phyloP scores from a whole-genome alignment of 2,888 invertebrate genomes.

The Cepaea hortensis region DNA sequence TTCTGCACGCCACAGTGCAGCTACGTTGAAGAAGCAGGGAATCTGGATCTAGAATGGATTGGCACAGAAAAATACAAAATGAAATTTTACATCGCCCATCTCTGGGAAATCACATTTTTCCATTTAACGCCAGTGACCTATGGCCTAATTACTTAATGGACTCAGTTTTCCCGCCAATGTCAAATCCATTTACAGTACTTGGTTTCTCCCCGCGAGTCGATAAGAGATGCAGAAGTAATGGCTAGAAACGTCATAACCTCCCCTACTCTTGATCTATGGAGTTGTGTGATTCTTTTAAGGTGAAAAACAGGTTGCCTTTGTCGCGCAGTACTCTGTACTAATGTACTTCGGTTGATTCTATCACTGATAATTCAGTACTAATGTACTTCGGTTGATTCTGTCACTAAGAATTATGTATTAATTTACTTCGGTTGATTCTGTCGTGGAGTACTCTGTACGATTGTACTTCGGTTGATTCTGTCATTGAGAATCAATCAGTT shows the following conservation, averaged over 20 bases:
- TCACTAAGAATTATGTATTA: no score
- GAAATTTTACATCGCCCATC: slow-evolving; percentile 12
- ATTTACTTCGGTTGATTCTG: no score
- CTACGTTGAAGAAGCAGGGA: neutral
- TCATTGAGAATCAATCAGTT: no score
- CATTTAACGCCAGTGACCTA: slow-evolving; percentile 23
- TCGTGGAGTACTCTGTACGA: no score
- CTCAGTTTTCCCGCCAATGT: neutral
- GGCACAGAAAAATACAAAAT: slow-evolving; percentile 22
- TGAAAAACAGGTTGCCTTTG: no score
- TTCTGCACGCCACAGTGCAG: slow-evolving; percentile 8
- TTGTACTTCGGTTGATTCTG: no score
- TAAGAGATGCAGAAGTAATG: neutral
- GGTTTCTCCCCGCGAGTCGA: neutral
- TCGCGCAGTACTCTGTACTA: no score
- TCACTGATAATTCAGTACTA: no score
- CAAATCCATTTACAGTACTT: slow-evolving; percentile 27
- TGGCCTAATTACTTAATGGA: slow-evolving; percentile 47
- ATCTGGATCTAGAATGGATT: slow-evolving; percentile 11
- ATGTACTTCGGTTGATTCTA: no score
- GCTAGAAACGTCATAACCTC: neutral
- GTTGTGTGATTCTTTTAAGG: no score
- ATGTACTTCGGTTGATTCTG: no score
- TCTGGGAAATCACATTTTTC: slow-evolving; percentile 23
- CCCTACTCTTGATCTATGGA: neutral